Conservation (phyloP, 2,888 invertebrate genomes). For the Mycalesis mineus region DNA sequence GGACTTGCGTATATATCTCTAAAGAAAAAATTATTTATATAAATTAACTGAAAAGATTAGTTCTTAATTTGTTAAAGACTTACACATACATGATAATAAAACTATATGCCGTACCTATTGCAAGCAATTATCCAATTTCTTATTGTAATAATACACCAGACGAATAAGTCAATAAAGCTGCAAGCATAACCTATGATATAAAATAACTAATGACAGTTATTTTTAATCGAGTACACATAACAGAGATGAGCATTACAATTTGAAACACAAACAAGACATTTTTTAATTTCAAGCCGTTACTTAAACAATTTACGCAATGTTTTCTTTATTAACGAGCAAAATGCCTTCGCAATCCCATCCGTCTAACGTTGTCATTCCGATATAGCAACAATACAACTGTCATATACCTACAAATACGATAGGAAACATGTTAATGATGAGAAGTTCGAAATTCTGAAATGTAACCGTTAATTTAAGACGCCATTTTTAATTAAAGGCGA, state of each 20-base stretch:
- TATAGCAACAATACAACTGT: constrained; percentile 38
- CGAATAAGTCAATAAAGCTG: too few relatives aligned
- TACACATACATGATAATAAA: too few relatives aligned
- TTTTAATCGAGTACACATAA: background rate
- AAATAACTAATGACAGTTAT: constrained; percentile 1
- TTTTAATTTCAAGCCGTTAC: background rate
- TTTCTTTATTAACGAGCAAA: constrained; percentile 56
- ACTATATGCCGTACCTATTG: too few relatives aligned
- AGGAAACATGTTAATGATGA: constrained; percentile 51
- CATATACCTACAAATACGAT: constrained; percentile 39
- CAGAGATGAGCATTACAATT: background rate
- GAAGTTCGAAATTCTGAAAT: constrained; percentile 57
- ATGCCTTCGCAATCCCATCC: constrained; percentile 47
- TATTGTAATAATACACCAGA: too few relatives aligned
- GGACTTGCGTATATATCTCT: too few relatives aligned
- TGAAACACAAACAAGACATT: background rate
- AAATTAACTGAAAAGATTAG: too few relatives aligned
- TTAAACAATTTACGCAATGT: constrained; percentile 18
- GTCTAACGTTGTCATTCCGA: constrained; percentile 33
- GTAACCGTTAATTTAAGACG: constrained; percentile 68
- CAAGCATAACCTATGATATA: background rate
- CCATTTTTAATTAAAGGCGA: constrained; percentile 76
- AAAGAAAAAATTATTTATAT: too few relatives aligned
- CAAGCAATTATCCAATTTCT: too few relatives aligned
- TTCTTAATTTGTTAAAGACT: too few relatives aligned